Percentiles rank a stretch among this genome's conserved stretches.
These are phyloP conservation scores for Ornithorhynchus anatinus DNA, from an alignment of 2,113 vertebrate genomes.

Conservation along the genomic window DNA sequence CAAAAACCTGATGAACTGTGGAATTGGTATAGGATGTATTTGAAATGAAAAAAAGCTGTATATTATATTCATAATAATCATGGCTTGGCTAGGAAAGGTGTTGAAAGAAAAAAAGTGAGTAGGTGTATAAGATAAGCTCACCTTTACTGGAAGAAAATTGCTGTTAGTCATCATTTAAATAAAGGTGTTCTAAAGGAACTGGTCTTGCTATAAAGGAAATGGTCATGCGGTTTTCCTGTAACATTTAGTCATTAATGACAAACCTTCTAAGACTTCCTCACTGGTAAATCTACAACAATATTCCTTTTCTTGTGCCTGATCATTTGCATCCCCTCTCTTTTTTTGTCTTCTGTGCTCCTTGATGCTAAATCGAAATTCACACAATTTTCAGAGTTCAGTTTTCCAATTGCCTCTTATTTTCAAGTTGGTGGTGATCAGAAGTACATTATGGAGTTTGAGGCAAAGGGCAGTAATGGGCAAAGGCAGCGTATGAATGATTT, in stretches of 20 bases:
- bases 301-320: conserved; percentile 48
- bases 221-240: neutral
- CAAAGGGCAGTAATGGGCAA: conserved; percentile 21
- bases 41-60: neutral
- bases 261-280: neutral
- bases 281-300: conserved; percentile 24
- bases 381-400: conserved; percentile 19
- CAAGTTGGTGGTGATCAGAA: neutral
- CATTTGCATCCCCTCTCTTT: conserved; percentile 43
- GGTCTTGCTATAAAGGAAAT: neutral
- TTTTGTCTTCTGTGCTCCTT: conserved; percentile 40
- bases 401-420: conserved; percentile 23
- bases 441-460: conserved; percentile 18
- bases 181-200: conserved; percentile 29
- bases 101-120: neutral
- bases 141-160: conserved; percentile 27
- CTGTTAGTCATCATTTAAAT: conserved; percentile 48
- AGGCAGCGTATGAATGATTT: conserved; percentile 13
- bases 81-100: neutral
- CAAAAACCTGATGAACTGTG: neutral
- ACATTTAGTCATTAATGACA: neutral
- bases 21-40: neutral
- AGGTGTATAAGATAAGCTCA: neutral
- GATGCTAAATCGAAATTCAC: conserved; percentile 31
- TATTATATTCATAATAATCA: neutral